Evolutionary conservation across 2,888 invertebrate species (phyloP).

Genomic region (Caenorhabditis doughertyi): DNA sequence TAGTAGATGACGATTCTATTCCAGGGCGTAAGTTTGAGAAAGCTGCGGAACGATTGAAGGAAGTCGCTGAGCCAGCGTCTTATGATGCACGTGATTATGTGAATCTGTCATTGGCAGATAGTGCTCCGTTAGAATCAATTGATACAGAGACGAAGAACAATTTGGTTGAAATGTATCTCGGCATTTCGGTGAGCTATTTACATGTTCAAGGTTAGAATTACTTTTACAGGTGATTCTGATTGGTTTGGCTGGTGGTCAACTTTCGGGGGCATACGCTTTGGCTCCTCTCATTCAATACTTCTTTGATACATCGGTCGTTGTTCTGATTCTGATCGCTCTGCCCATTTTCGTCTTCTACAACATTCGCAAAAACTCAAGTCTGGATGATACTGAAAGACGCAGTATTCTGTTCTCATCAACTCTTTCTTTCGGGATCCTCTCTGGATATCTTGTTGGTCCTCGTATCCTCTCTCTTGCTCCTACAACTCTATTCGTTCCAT

Average conservation of each 20-base stretch:
- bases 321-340: slow-evolving; percentile 62
- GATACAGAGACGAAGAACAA: slow-evolving; percentile 70
- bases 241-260: slow-evolving; percentile 70
- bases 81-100: slow-evolving; percentile 72
- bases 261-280: slow-evolving; percentile 70
- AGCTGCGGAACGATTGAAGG: slow-evolving; percentile 63
- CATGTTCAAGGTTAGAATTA: not conserved
- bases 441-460: slow-evolving; percentile 69
- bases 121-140: slow-evolving; percentile 62
- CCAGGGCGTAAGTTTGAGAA: slow-evolving; percentile 39
- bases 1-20: not conserved
- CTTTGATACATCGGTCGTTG: slow-evolving; percentile 69
- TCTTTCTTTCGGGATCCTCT: slow-evolving; percentile 65
- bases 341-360: slow-evolving; percentile 68
- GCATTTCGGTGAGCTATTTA: slow-evolving; percentile 54
- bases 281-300: slow-evolving; percentile 59
- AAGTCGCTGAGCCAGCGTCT: slow-evolving; percentile 68
- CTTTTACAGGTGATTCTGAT: slow-evolving; percentile 67
- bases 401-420: slow-evolving; percentile 66
- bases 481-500: slow-evolving; percentile 68
- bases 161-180: slow-evolving; percentile 76
- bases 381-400: slow-evolving; percentile 75
- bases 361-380: slow-evolving; percentile 68
- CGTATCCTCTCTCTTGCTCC: slow-evolving; percentile 67
- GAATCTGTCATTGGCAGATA: slow-evolving; percentile 48